These are phyloP conservation scores for Melanocharis versteri DNA, from an alignment of 2,113 vertebrate species.

Conservation along the genomic window DNA sequence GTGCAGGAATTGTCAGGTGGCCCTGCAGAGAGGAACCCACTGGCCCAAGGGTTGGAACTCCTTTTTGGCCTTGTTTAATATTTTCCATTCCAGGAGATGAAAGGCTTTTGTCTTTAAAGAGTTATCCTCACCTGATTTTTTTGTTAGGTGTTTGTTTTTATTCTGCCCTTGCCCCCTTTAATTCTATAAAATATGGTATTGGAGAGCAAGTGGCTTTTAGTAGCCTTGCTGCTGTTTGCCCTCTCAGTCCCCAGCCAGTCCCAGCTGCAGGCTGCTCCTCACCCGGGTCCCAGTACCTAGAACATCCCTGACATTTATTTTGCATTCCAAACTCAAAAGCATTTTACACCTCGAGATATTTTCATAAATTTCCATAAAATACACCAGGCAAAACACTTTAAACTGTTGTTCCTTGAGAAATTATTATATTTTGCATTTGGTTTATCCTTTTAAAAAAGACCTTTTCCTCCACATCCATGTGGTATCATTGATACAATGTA, in stretches of 20 bases:
- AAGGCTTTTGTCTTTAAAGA: not conserved
- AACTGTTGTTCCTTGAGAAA: constrained; percentile 37
- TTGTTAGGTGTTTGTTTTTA: not conserved
- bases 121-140: not conserved
- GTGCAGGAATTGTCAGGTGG: no score
- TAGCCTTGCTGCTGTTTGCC: not conserved
- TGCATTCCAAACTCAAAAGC: not conserved
- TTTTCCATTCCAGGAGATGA: not conserved
- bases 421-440: constrained; percentile 80
- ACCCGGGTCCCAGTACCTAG: fast-evolving
- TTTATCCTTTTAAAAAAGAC: constrained; percentile 77
- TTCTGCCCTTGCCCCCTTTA: not conserved
- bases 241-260: not conserved
- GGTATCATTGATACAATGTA: constrained; percentile 85
- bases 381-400: not conserved
- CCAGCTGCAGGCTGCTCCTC: not conserved
- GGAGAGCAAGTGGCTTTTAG: not conserved
- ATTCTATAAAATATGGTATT: not conserved
- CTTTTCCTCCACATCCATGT: constrained; percentile 74
- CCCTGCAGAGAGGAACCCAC: fast-evolving
- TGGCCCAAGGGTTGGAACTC: not conserved
- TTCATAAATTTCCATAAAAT: constrained; percentile 64
- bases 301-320: not conserved
- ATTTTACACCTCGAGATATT: constrained; percentile 18
- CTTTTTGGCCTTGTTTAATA: not conserved